Base-by-base conservation (phyloP, 2,797 vertebrate genomes). In the Hephaestus fuliginosus region DNA sequence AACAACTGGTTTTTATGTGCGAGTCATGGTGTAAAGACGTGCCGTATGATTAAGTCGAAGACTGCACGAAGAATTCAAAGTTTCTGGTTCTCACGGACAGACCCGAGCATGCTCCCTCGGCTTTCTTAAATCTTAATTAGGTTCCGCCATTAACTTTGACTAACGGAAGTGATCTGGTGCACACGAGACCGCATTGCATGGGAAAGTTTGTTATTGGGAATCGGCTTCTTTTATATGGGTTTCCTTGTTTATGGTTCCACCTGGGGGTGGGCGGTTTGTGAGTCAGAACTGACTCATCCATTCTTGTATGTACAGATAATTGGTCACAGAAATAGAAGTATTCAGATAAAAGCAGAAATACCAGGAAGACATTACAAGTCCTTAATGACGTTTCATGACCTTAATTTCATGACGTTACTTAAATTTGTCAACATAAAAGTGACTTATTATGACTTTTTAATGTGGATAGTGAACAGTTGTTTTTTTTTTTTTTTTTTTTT, bases 181-280 rank as follows among this genome's bases (percentile, higher is more conserved):
- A 73, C 39, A 25, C 68, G 66, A 78, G 82, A 85, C 74, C 69
- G 49, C 58, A 62, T 57, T 10, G 62, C 82, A 74, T 67, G 76
- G 82, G 70, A 84, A 81, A 17, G 20, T 64, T 61, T 62, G 51
- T 36, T n/a, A 58, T n/a, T 17, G 76, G 83, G 76, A 85, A 85
- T 80, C 25, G 41, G 58, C 64, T 77, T 75, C 39, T 60, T 56
- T 74, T 69, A 20, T 58, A 77, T 60, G 81, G 75, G 52, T 76
- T 81, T 71, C 70, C 49, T 20, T 80, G 77, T 86, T 85, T 85
- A 80, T 85, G 81, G 70, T 67, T 87, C 63, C 71, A 84, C 71
- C 66, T 71, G 76, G 71, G 72, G 78, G 41, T 64, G 62, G 70
- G 62, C 81, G 66, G 33, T 80, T 79, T 62, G 57, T 72, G 76